Percentiles rank a stretch among this genome's conserved stretches.
Conservation (phyloP, 2,888 invertebrate species). For the Xanthorhoe spadicearia region DNA sequence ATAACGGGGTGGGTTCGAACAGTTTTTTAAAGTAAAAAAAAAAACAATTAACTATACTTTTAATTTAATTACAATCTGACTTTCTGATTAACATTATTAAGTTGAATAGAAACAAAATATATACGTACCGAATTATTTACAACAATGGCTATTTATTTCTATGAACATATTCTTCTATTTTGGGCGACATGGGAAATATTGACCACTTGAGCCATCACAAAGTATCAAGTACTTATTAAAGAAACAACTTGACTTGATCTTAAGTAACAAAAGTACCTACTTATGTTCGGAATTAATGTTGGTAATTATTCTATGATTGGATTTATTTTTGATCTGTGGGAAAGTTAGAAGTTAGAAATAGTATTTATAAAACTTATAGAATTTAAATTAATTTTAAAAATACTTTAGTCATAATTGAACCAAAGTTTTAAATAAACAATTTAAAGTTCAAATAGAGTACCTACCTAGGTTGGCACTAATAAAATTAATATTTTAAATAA, state of each 20-base stretch:
- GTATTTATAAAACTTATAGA: constrained; percentile 2
- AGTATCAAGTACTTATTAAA: constrained; percentile 27
- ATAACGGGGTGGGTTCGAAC: no score
- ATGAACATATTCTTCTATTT: constrained; percentile 49
- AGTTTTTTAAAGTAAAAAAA: no score
- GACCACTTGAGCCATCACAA: constrained; percentile 48
- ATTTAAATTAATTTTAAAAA: no score
- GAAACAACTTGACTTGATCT: constrained; percentile 38
- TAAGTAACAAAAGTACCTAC: constrained; percentile 45
- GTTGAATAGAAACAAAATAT: neutral
- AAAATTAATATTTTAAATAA: no score
- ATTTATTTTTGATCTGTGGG: constrained; percentile 57
- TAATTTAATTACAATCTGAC: no score
- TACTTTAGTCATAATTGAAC: no score
- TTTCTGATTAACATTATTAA: no score
- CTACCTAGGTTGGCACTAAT: no score
- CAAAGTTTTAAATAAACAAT: no score
- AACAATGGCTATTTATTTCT: constrained; percentile 6
- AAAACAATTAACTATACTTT: no score
- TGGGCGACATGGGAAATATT: constrained; percentile 56
- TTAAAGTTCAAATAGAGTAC: no score
- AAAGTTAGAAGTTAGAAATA: constrained; percentile 50
- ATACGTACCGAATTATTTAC: neutral
- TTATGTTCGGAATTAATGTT: constrained; percentile 37
- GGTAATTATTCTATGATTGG: constrained; percentile 49